Evolutionary conservation across 2,113 vertebrate genomes (phyloP).

Genomic region (Dromiciops gliroides): DNA sequence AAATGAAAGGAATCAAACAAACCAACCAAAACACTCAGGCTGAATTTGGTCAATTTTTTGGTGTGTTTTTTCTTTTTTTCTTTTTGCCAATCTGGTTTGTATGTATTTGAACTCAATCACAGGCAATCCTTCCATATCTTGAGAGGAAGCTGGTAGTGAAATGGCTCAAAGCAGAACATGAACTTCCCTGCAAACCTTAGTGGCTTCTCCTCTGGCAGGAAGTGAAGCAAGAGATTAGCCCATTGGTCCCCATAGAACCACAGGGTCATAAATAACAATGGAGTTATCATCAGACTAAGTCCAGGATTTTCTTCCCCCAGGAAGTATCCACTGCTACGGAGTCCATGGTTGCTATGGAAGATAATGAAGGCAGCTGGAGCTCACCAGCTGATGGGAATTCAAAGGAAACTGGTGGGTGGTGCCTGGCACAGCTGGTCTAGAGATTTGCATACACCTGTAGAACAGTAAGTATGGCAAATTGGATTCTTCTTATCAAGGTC

Average conservation of each 20-base stretch:
- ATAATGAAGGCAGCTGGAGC: neutral
- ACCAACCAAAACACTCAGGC: neutral
- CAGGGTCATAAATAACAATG: neutral
- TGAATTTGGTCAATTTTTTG: neutral
- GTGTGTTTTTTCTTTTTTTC: no score
- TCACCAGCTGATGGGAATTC: neutral
- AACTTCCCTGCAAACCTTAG: neutral
- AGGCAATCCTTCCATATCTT: neutral
- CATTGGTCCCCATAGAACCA: neutral
- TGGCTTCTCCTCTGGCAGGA: neutral
- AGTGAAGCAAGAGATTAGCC: neutral
- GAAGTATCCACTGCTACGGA: neutral
- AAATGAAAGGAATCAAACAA: neutral
- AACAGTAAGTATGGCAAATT: neutral
- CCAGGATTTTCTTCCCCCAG: neutral
- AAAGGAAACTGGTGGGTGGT: neutral
- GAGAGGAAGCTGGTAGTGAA: neutral
- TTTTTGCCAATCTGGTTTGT: neutral
- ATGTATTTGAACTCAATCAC: neutral
- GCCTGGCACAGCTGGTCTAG: neutral
- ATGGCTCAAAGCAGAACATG: neutral
- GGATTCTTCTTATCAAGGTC: neutral
- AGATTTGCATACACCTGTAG: neutral
- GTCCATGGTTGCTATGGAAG: neutral
- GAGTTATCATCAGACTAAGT: neutral